Conservation (phyloP, 2,113 vertebrate species). For the Girardinichthys multiradiatus region DNA sequence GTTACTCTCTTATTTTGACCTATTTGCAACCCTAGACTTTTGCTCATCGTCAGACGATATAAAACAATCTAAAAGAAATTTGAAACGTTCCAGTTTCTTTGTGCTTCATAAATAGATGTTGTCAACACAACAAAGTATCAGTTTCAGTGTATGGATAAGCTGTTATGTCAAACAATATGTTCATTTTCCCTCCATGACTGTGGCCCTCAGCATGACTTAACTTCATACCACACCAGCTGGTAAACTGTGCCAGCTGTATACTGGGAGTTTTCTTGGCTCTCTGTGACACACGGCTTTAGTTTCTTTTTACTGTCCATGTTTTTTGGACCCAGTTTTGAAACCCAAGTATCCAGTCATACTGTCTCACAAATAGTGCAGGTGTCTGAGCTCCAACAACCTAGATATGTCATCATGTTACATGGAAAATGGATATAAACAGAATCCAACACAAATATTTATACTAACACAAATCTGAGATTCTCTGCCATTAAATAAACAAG, state of each 20-base stretch:
- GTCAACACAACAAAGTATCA: neutral
- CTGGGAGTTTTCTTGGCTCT: too few relatives aligned
- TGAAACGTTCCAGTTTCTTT: neutral
- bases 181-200: too few relatives aligned
- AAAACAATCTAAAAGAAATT: neutral
- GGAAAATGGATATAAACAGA: neutral
- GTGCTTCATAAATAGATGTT: slow-evolving; percentile 8
- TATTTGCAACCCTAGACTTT: neutral
- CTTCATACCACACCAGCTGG: too few relatives aligned
- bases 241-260: too few relatives aligned
- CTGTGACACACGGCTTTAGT: slow-evolving; percentile 26
- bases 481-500: neutral
- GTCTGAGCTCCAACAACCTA: neutral
- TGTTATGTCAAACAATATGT: too few relatives aligned
- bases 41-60: neutral
- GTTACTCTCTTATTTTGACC: neutral
- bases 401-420: neutral
- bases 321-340: slow-evolving; percentile 23
- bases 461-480: neutral
- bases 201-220: too few relatives aligned
- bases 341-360: slow-evolving; percentile 19
- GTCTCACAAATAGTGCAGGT: slow-evolving; percentile 1
- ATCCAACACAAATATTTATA: neutral
- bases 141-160: too few relatives aligned
- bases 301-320: slow-evolving; percentile 23